These are phyloP conservation scores for Eilema depressum DNA, from an alignment of 2,888 invertebrate genomes.

Conservation along the genomic window DNA sequence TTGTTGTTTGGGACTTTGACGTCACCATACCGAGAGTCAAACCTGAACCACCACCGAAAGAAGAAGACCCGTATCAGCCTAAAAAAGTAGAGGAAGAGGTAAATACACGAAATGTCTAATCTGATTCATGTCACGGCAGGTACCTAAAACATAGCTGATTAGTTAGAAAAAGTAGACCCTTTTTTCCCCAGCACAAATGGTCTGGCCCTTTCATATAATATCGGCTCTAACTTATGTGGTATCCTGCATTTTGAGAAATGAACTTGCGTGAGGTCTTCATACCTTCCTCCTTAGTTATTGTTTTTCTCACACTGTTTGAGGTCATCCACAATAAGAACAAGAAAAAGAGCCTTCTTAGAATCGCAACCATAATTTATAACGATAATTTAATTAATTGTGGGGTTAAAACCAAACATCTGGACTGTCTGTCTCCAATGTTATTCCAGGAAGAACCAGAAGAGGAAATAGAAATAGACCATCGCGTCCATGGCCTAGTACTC, in stretches of 20 bases:
- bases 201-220: too few species aligned
- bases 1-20: conserved; percentile 93
- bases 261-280: too few species aligned
- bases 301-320: too few species aligned
- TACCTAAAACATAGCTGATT: background rate
- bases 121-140: background rate
- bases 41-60: conserved; percentile 63
- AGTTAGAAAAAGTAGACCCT: background rate
- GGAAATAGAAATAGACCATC: conserved; percentile 70
- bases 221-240: too few species aligned
- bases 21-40: conserved; percentile 77
- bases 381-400: too few species aligned
- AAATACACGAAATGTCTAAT: conserved; percentile 15
- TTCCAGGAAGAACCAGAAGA: conserved; percentile 70
- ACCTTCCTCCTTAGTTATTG: too few species aligned
- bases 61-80: conserved; percentile 62
- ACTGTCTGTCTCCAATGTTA: background rate
- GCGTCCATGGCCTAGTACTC: conserved; percentile 88
- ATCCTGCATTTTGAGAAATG: too few species aligned
- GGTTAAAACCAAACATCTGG: background rate
- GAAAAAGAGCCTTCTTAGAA: too few species aligned
- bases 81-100: conserved; percentile 36
- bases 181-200: too few species aligned
- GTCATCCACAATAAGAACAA: too few species aligned
- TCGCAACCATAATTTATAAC: too few species aligned